phyloP scores from a whole-genome alignment of 2,888 invertebrate genomes.

The Melolontha melolontha region DNA sequence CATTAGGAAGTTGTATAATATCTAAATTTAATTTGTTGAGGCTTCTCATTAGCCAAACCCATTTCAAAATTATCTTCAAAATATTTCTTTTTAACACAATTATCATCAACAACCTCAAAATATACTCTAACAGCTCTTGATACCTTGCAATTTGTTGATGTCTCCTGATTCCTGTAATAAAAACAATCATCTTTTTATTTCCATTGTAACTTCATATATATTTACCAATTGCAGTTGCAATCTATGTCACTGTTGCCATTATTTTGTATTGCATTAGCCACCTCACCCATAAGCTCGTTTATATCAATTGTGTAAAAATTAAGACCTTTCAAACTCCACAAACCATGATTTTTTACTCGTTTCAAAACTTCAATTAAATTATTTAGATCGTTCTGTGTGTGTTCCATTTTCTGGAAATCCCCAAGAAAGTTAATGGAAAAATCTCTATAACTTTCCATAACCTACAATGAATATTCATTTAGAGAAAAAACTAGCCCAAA shows the following conservation, averaged over 20 bases:
- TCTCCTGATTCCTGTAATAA: conserved; percentile 23
- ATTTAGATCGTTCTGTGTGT: conserved; percentile 61
- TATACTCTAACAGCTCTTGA: conserved; percentile 37
- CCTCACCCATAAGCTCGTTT: conserved; percentile 53
- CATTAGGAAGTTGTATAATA: neutral
- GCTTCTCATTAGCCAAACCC: conserved; percentile 3
- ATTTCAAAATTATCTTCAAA: conserved; percentile 39
- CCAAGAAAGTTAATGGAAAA: conserved; percentile 56
- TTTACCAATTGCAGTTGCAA: conserved; percentile 22
- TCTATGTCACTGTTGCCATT: neutral
- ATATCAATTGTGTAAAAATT: conserved; percentile 64
- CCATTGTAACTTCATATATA: neutral
- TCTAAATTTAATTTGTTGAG: conserved; percentile 5
- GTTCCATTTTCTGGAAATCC: conserved; percentile 59
- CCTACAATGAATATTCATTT: conserved; percentile 52
- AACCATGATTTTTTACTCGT: conserved; percentile 61
- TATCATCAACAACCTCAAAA: conserved; percentile 37
- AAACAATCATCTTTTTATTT: neutral
- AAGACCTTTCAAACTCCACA: conserved; percentile 64
- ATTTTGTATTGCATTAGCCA: neutral
- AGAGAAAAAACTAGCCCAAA: conserved; percentile 1
- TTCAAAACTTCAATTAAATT: conserved; percentile 66
- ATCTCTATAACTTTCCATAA: conserved; percentile 62
- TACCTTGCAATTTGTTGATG: conserved; percentile 34
- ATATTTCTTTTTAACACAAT: conserved; percentile 22